Conservation (phyloP, 1,140 invertebrate species). For the Drosophila quadrilineata region DNA sequence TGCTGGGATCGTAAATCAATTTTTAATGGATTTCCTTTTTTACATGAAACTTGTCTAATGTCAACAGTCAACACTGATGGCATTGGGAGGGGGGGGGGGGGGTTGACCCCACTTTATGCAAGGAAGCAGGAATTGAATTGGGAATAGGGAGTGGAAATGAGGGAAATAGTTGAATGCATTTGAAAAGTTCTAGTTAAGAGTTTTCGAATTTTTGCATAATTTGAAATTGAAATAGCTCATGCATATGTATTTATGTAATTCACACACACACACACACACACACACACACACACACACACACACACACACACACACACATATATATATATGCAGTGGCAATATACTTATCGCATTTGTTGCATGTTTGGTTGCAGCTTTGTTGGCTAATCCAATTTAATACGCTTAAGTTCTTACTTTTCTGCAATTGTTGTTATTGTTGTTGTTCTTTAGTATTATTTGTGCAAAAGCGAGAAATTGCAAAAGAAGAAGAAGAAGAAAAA, state of each 20-base stretch:
- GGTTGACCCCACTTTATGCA: neutral
- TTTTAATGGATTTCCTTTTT: conserved; percentile 78
- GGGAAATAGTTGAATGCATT: neutral
- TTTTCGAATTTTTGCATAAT: conserved; percentile 13
- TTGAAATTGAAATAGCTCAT: conserved; percentile 16
- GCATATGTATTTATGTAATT: conserved; percentile 27
- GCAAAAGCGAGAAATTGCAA: conserved; percentile 15
- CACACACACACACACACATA: conserved; percentile 5
- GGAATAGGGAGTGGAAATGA: no score
- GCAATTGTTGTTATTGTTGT: no score
- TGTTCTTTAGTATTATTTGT: conserved; percentile 40
- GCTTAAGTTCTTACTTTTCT: conserved; percentile 77
- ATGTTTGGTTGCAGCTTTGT: conserved; percentile 70
- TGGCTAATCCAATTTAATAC: conserved; percentile 77
- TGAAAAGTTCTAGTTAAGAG: neutral
- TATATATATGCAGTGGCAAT: no score
- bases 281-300: neutral
- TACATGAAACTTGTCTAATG: conserved; percentile 48
- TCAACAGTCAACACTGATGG: conserved; percentile 66
- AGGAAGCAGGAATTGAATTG: neutral
- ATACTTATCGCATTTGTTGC: conserved; percentile 61
- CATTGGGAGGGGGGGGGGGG: conserved; percentile 9
- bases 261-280: conserved; percentile 1
- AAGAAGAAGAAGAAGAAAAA: conserved; percentile 4
- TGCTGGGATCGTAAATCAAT: conserved; percentile 69